A percentile compares a stretch with the other conserved stretches of the same genome.
phyloP scores from a whole-genome alignment of 2,888 invertebrate species.

The Elaeidobius kamerunicus region DNA sequence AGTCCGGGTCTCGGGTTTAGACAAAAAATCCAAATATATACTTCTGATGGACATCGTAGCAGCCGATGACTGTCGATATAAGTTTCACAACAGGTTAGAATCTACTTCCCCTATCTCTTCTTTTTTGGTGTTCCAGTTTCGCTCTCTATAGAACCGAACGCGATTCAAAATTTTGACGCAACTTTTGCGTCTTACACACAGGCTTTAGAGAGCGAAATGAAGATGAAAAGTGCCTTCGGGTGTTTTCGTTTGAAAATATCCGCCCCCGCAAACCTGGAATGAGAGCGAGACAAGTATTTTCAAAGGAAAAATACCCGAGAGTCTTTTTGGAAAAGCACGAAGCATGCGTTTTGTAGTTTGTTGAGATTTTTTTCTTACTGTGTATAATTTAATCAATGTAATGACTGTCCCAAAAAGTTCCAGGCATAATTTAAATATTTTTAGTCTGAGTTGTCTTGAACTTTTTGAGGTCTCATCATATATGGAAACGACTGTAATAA shows the following conservation, averaged over 20 bases:
- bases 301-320: conserved; percentile 48
- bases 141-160: conserved; percentile 33
- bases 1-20: conserved; percentile 93
- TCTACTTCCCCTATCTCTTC: conserved; percentile 28
- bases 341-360: conserved; percentile 56
- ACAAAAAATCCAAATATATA: conserved; percentile 97
- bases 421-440: too few relatives aligned
- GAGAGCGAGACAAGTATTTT: conserved; percentile 24
- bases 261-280: conserved; percentile 16
- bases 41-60: conserved; percentile 96
- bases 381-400: conserved; percentile 13
- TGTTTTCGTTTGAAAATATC: conserved; percentile 40
- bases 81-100: conserved; percentile 87
- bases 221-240: conserved; percentile 34
- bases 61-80: conserved; percentile 93
- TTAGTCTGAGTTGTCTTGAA: too few relatives aligned
- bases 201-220: conserved; percentile 24
- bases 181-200: neutral
- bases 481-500: too few relatives aligned
- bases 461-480: too few relatives aligned
- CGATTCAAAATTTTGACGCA: conserved; percentile 1
- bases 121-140: conserved; percentile 34
- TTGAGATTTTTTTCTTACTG: conserved; percentile 18
- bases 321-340: conserved; percentile 59
- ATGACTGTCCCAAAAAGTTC: too few relatives aligned